These are phyloP conservation scores for Rhizoglyphus robini DNA, from an alignment of 1,140 invertebrate genomes.

Conservation along the genomic window DNA sequence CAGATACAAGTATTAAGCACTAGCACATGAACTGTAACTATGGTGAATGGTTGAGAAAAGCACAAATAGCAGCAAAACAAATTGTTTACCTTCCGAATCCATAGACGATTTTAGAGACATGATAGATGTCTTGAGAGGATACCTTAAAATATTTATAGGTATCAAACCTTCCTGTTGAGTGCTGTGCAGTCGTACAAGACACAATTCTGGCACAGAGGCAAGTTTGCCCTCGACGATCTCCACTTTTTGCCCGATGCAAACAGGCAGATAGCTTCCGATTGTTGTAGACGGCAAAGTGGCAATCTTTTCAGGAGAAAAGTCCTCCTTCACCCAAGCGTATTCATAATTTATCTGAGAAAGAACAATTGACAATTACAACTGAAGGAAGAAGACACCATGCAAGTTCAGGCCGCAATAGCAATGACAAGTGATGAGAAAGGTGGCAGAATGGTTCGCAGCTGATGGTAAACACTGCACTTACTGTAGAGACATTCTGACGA, in stretches of 20 bases:
- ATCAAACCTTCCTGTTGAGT: slow-evolving; percentile 23
- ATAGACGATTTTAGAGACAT: slow-evolving; percentile 30
- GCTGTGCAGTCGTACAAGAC: slow-evolving; percentile 30
- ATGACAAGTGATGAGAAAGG: too few relatives aligned
- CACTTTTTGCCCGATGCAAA: slow-evolving; percentile 53
- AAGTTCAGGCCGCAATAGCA: background rate
- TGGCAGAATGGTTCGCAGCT: background rate
- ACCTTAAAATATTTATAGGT: slow-evolving; percentile 21
- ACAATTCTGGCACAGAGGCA: slow-evolving; percentile 35
- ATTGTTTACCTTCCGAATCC: slow-evolving; percentile 32
- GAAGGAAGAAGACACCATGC: too few relatives aligned
- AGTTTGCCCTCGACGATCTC: slow-evolving; percentile 63
- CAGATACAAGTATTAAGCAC: too few relatives aligned
- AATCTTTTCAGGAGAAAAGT: slow-evolving; percentile 6
- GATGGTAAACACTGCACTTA: background rate
- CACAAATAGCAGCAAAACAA: too few relatives aligned
- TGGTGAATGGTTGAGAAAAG: too few relatives aligned
- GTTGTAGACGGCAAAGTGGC: background rate
- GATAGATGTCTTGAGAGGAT: slow-evolving; percentile 27
- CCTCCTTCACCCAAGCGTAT: slow-evolving; percentile 12
- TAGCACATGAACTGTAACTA: too few relatives aligned
- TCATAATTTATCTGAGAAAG: slow-evolving; percentile 48
- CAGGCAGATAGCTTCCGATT: background rate
- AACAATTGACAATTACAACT: slow-evolving; percentile 29
- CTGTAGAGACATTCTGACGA: too few relatives aligned